Conservation (phyloP, 1,140 invertebrate species). For the Leucophenga varia region DNA sequence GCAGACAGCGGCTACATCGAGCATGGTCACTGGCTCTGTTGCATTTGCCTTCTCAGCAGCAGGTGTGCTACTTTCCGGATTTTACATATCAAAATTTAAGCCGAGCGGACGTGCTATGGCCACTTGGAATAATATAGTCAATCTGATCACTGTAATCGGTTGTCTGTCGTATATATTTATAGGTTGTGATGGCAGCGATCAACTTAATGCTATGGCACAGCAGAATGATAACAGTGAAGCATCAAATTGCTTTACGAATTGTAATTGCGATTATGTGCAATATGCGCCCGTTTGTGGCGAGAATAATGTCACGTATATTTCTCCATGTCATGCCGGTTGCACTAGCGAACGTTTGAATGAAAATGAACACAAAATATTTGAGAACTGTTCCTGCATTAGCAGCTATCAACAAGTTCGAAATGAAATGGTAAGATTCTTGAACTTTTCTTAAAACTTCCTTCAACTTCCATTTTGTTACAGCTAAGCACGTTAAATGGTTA, state of each 20-base stretch:
- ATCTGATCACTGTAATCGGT: slow-evolving; percentile 64
- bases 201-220: too few relatives aligned
- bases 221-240: too few relatives aligned
- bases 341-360: slow-evolving; percentile 29
- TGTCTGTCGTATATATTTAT: slow-evolving; percentile 68
- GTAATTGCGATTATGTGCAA: slow-evolving; percentile 67
- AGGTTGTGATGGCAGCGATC: slow-evolving; percentile 63
- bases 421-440: too few relatives aligned
- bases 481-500: too few relatives aligned
- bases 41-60: slow-evolving; percentile 70
- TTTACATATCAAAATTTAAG: slow-evolving; percentile 68
- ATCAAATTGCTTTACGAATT: slow-evolving; percentile 64
- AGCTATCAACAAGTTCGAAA: too few relatives aligned
- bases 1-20: slow-evolving; percentile 68
- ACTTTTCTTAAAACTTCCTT: too few relatives aligned
- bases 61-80: slow-evolving; percentile 69
- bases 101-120: slow-evolving; percentile 68
- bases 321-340: slow-evolving; percentile 72
- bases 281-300: slow-evolving; percentile 69
- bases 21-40: slow-evolving; percentile 68
- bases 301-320: slow-evolving; percentile 65
- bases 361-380: slow-evolving; percentile 45
- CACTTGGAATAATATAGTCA: slow-evolving; percentile 71
- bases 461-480: too few relatives aligned
- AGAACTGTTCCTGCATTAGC: slow-evolving; percentile 18